Base-by-base conservation (phyloP, 2,888 invertebrate genomes). In the Pelosia muscerda region DNA sequence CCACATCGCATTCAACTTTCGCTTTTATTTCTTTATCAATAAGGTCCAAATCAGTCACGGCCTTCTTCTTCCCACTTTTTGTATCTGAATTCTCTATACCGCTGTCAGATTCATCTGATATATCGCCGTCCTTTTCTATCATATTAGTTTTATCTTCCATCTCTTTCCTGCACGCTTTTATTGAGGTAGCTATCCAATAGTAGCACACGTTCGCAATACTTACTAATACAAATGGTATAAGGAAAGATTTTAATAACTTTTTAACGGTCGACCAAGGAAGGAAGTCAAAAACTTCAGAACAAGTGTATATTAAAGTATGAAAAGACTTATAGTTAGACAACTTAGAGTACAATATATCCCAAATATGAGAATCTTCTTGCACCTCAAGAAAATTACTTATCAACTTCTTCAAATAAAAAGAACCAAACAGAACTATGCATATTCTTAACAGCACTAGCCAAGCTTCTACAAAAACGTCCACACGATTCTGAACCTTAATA, bases 221-320 rank as follows among this genome's bases (percentile, higher is more conserved):
- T 0, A 96, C 60, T 1, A 95, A 62, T 0, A 95, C 95, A 8
- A 94, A 89, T 0, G 97, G 97, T 13, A 97, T 88, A 0, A 97
- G 82, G 6, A 96, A 87, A 0, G 96, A 96, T 63, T 90, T 87
- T 0, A 90, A 82, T 23, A 97, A 84, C 60, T 95, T 95, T 53
- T 89, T 84, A 0, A 96, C 84, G 0, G 96, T 94, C 26, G 90
- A 93, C 62, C 92, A 86, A 0, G 96, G 96, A 58, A 97, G 85
- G 83, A 97, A 97, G 82, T 97, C 97, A 84, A 97, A 98, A 69
- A 97, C 97, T 0, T 95, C 95, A 0, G 97, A 96, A 86, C 97
- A 98, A 0, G 97, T 97, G 81, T 98, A 98, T 2, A 98, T 87
- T 84, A 97, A 87, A 0, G 97, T 97, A 82, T 98, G 97, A 83